Evolutionary conservation across 2,113 vertebrate species (phyloP), one percentile per base, ranked within the genome.

Genomic region (Etheostoma cragini): DNA sequence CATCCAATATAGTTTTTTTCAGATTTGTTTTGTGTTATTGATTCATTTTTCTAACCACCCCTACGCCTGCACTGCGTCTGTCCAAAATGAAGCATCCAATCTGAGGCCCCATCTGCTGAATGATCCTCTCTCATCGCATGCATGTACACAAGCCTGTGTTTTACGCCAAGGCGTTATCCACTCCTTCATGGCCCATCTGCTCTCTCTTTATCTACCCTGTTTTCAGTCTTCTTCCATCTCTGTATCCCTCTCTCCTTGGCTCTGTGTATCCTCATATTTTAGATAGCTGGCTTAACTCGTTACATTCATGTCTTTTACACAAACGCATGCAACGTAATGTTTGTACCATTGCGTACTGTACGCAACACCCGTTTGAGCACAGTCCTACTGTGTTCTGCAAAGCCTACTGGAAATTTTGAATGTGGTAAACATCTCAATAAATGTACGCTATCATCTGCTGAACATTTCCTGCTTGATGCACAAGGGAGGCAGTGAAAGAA

Each of bases 111-210:
- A 93, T 94, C 92, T 93, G 94, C 92, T 92, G 88, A 90, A 91
- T 86, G 85, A 84, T 84, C 91, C 88, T 89, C 83, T 80, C 76
- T 88, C 75, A 65, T 90, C 67, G 84, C 79, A 87, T 83, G 86
- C 89, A 83, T 92, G 87, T 89, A 93, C 90, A 91, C 87, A 89
- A 83, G 83, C 85, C 86, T 78, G 86, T 76, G 77, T 84, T 84
- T 77, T 82, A 87, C 80, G 89, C 91, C 91, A 92, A 91, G 88
- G 87, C 81, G 86, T 89, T 91, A 93, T 92, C 90, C 77, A 89
- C 90, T 93, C 76, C 81, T 91, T 93, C 91, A 87, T 91, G 85
- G 90, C 87, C 94, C 93, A 94, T 93, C 93, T 94, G 93, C 87
- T 93, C 85, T 82, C 87, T 83, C 84, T 92, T 88, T 84, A 88